Evolutionary conservation across 1,140 invertebrate genomes (phyloP), one percentile per base, ranked within the genome.

Genomic region (Pseudomyrmex dendroicus): DNA sequence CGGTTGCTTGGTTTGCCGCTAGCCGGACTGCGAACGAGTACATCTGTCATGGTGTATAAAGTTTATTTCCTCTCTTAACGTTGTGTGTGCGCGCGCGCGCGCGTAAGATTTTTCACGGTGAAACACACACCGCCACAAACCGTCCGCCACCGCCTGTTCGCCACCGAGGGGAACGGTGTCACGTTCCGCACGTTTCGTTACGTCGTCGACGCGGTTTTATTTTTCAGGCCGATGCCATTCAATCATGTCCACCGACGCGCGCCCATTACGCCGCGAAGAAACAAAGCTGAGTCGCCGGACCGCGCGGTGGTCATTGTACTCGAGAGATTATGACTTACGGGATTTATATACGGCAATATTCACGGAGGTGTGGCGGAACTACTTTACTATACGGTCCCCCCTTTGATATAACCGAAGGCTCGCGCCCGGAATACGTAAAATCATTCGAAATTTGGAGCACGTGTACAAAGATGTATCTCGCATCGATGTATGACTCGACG

Each of bases 31-130:
- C 15, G 66, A 80, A 87, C 82, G 84, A 82, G 84, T 83, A 83
- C 89, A 91, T 90, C 82, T 87, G 90, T 91, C 91, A 88, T 86
- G 64, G 50, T 80, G 89, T 89, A 73, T 88, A 85, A 90, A 90
- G 80, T 91, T 91, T 91, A 91, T 91, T 90, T 90, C 84, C 85
- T 83, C 73, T 25, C 25, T 25, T 82, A 82, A 86, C 84, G 76
- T 54, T 35, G 70, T 20, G 35, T 35, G 25, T 5, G 25, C 2
- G 25, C 0, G 5, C 20, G 20, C 4, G 35, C 35, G 35, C 35
- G 35, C 35, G 35, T 35, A 35, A 73, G 88, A 89, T 90, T 91
- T 91, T 90, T 90, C 89, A 90, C 50, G 73, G 50, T 52, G 1
- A 13, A 52, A 52, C 13, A 13, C 13, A 13, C 8, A 50, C 9